Percentiles rank a stretch among this genome's conserved stretches.
Conservation (phyloP, 2,888 invertebrate genomes). For the Microdon myrmicae region DNA sequence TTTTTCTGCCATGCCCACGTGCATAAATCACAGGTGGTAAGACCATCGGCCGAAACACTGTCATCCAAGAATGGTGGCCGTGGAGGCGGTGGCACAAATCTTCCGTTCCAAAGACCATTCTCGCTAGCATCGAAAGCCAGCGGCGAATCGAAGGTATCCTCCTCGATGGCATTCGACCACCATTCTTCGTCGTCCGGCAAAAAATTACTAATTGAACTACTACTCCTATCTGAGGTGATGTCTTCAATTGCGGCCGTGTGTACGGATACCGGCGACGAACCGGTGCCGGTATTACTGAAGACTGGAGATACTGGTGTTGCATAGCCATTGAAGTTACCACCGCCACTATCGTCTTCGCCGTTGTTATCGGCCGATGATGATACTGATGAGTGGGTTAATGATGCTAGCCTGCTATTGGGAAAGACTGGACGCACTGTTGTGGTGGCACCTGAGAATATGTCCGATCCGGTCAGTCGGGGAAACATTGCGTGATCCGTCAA, state of each 20-base stretch:
- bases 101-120: constrained; percentile 66
- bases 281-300: constrained; percentile 28
- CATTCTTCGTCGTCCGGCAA: constrained; percentile 62
- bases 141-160: constrained; percentile 67
- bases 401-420: constrained; percentile 62
- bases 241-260: constrained; percentile 43
- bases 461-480: constrained; percentile 62
- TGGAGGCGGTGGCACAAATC: constrained; percentile 76
- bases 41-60: constrained; percentile 73
- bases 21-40: constrained; percentile 79
- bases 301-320: constrained; percentile 41
- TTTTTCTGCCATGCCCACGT: constrained; percentile 77
- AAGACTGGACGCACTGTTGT: constrained; percentile 64
- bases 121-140: constrained; percentile 67
- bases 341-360: constrained; percentile 31
- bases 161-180: constrained; percentile 67
- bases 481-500: constrained; percentile 60
- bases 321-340: constrained; percentile 38
- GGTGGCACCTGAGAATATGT: constrained; percentile 60
- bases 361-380: constrained; percentile 46
- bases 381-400: constrained; percentile 53
- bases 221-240: constrained; percentile 50
- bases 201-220: constrained; percentile 56
- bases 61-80: constrained; percentile 75
- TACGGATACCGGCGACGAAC: constrained; percentile 34